A percentile compares a stretch with the other conserved stretches of the same genome.
phyloP scores from a whole-genome alignment of 2,888 invertebrate species.

The Volucella inanis region DNA sequence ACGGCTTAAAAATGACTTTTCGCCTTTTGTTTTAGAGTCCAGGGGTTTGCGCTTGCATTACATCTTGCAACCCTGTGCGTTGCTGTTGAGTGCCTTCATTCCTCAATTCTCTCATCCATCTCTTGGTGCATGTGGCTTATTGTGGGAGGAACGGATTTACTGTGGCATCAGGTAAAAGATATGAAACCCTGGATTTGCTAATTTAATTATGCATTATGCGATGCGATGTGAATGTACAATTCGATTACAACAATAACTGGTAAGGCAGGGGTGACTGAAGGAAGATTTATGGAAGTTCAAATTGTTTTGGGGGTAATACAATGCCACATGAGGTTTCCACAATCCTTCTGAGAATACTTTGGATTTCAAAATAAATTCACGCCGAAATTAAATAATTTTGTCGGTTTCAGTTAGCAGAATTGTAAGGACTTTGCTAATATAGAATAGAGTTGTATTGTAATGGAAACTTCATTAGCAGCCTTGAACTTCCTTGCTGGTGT shows the following conservation, averaged over 20 bases:
- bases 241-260: background rate
- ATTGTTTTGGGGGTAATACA: background rate
- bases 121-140: background rate
- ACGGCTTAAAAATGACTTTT: constrained; percentile 66
- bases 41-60: background rate
- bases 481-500: constrained; percentile 29
- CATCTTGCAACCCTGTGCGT: background rate
- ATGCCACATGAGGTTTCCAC: background rate
- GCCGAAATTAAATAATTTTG: background rate
- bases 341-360: background rate
- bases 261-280: no score
- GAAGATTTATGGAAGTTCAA: constrained; percentile 9
- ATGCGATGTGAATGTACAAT: constrained; percentile 7
- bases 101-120: no score
- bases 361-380: background rate
- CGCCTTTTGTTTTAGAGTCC: constrained; percentile 44
- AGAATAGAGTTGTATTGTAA: background rate
- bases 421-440: background rate
- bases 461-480: constrained; percentile 38
- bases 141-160: constrained; percentile 7
- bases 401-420: no score
- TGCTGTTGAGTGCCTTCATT: background rate
- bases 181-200: constrained; percentile 53
- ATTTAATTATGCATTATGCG: constrained; percentile 64
- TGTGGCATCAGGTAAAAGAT: constrained; percentile 38